Evolutionary conservation across 92 coral and sea anemone genomes (phyloP), one percentile per base, ranked within the genome.

Genomic region (Bergia puertoricense): DNA sequence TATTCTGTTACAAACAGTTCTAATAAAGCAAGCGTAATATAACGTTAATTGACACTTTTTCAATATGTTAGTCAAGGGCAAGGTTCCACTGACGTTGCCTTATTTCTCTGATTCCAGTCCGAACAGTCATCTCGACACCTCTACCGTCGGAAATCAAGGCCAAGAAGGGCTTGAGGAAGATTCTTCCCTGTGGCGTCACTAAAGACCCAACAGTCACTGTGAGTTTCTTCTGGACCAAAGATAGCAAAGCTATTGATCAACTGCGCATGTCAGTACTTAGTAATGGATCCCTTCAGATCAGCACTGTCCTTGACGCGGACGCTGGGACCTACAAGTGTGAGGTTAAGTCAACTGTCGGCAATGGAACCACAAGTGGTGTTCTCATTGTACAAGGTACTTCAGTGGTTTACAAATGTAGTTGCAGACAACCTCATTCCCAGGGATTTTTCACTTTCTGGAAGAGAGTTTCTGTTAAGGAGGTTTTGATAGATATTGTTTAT

Each of bases 291-390:
- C 92, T 97, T 75, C 89, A 89, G 43, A 94, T 97, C 4, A 76
- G 65, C 50, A 85, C 93, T 2, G 98, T 94, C 76, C 93, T 39
- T 54, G 97, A 97, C 78, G 56, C 73, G 4, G 98, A 95, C 73
- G 93, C 94, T 8, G 99, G 99, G 48, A 89, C 94, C 15, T 97
- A 97, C 88, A 91, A 85, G 81, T 97, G 99, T 71, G 90, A 86
- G 42, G 95, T 94, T 78, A 73, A 91, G 71, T 97, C 99, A 9
- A 77, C 46, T 59, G 97, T 90, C 76, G 99, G 99, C 20, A 93
- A 97, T 92, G 98, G 91, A 65, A 91, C 97, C 2, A 97, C 99
- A 5, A 94, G 92, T 69, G 92, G 94, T n/a, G 87, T 89, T 37
- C 69, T 97, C 39, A 90, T 92, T 50, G 99, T 97, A 30, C 98